Evolutionary conservation across 2,888 invertebrate genomes (phyloP).

Genomic region (Aplocera efformata): DNA sequence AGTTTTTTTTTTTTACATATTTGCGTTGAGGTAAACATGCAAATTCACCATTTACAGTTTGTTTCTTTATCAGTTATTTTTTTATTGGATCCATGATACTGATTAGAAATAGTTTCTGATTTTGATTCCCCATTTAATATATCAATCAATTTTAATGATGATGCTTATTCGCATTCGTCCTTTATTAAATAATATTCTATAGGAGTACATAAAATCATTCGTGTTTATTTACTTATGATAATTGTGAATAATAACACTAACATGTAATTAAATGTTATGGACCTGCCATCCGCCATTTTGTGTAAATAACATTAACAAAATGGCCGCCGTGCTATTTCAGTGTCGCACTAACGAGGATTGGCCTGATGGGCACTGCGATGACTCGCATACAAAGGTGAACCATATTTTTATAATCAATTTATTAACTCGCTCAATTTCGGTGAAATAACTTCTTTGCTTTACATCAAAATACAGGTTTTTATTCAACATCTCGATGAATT

Average conservation of each 20-base stretch:
- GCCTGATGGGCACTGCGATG: constrained; percentile 70
- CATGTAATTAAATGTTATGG: constrained; percentile 32
- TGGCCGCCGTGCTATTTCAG: constrained; percentile 61
- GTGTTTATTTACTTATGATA: constrained; percentile 4
- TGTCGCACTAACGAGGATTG: constrained; percentile 69
- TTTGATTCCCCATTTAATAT: too few species aligned
- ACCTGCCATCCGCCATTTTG: constrained; percentile 48
- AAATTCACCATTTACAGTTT: too few species aligned
- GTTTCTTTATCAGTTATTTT: too few species aligned
- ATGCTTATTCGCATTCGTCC: too few species aligned
- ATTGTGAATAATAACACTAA: constrained; percentile 23
- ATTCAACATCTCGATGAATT: neutral
- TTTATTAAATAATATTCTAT: too few species aligned
- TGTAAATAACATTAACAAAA: constrained; percentile 71
- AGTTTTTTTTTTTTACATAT: neutral
- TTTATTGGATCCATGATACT: constrained; percentile 10
- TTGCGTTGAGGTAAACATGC: too few species aligned
- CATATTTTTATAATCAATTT: constrained; percentile 32
- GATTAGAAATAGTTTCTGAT: too few species aligned
- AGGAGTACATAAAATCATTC: too few species aligned
- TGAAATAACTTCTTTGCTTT: too few species aligned
- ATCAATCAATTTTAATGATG: too few species aligned
- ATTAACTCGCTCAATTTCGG: neutral
- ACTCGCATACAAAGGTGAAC: constrained; percentile 75
- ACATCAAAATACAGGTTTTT: too few species aligned